Evolutionary conservation across 2,797 vertebrate species (phyloP).

Genomic region (Hippoglossus hippoglossus): DNA sequence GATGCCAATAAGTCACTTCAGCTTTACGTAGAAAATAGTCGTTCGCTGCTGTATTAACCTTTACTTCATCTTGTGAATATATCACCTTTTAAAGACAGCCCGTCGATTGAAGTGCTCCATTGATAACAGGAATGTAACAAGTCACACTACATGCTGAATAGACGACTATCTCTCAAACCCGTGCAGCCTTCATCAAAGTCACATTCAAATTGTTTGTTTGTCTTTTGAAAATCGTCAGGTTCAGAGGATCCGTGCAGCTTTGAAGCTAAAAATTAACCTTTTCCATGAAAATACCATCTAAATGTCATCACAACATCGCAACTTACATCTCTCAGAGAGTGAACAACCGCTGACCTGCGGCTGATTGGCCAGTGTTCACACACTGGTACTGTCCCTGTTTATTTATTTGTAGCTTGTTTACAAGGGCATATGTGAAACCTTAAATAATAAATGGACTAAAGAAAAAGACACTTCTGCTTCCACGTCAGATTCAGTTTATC

Average conservation of each 20-base stretch:
- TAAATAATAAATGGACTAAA: not conserved
- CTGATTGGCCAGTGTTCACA: slow-evolving; percentile 51
- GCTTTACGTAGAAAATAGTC: no score
- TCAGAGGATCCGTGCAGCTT: slow-evolving; percentile 42
- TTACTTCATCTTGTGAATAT: no score
- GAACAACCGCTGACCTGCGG: slow-evolving; percentile 47
- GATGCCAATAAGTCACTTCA: no score
- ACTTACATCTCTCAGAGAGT: slow-evolving; percentile 42
- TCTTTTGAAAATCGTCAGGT: slow-evolving; percentile 45
- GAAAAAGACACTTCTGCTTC: not conserved
- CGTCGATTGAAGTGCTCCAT: no score
- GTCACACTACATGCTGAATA: no score
- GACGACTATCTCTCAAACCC: no score
- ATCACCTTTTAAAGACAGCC: no score
- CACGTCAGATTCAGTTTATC: slow-evolving; percentile 19
- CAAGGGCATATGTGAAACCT: no score
- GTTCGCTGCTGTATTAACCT: no score
- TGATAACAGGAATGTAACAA: no score
- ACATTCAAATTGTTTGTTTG: slow-evolving; percentile 11
- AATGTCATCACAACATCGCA: slow-evolving; percentile 71
- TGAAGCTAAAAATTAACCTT: slow-evolving; percentile 46
- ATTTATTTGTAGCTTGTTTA: not conserved
- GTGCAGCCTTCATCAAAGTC: no score
- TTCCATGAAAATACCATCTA: slow-evolving; percentile 69
- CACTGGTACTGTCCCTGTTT: not conserved